phyloP scores from a whole-genome alignment of 1,140 invertebrate species.

The Lithobius niger region DNA sequence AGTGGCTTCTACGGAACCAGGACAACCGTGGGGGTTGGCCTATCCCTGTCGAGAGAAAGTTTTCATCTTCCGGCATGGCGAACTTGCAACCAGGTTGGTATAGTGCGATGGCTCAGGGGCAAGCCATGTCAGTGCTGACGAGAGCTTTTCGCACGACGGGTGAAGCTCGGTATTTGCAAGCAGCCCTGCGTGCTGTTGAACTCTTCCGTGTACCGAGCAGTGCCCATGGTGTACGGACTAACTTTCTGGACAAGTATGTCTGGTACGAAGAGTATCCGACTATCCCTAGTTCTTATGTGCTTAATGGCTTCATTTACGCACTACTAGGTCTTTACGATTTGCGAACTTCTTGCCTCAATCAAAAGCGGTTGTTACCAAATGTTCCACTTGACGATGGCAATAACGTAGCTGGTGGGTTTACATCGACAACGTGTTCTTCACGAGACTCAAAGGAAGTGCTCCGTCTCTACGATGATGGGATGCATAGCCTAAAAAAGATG shows the following conservation, averaged over 20 bases:
- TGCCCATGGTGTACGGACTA: slow-evolving; percentile 63
- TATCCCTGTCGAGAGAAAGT: slow-evolving; percentile 65
- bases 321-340: slow-evolving; percentile 91
- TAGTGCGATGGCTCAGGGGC: slow-evolving; percentile 96
- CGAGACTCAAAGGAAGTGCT: slow-evolving; percentile 44
- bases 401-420: slow-evolving; percentile 30
- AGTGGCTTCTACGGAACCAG: slow-evolving; percentile 85
- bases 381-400: slow-evolving; percentile 5
- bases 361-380: background rate
- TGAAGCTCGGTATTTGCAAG: slow-evolving; percentile 57
- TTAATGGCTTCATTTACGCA: slow-evolving; percentile 98
- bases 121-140: slow-evolving; percentile 82
- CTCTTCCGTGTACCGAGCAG: slow-evolving; percentile 56
- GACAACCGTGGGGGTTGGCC: slow-evolving; percentile 75
- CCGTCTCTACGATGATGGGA: slow-evolving; percentile 67
- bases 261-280: slow-evolving; percentile 99
- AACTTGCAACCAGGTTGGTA: slow-evolving; percentile 80
- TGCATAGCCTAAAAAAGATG: slow-evolving; percentile 76
- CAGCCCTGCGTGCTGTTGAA: slow-evolving; percentile 61
- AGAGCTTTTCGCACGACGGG: slow-evolving; percentile 73
- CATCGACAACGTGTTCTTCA: slow-evolving; percentile 15
- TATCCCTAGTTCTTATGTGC: slow-evolving; percentile 80
- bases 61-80: slow-evolving; percentile 52
- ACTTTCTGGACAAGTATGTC: slow-evolving; percentile 62
- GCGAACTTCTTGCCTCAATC: slow-evolving; percentile 42